Base-by-base conservation (phyloP, 2,888 invertebrate species). In the Malacosoma neustria region DNA sequence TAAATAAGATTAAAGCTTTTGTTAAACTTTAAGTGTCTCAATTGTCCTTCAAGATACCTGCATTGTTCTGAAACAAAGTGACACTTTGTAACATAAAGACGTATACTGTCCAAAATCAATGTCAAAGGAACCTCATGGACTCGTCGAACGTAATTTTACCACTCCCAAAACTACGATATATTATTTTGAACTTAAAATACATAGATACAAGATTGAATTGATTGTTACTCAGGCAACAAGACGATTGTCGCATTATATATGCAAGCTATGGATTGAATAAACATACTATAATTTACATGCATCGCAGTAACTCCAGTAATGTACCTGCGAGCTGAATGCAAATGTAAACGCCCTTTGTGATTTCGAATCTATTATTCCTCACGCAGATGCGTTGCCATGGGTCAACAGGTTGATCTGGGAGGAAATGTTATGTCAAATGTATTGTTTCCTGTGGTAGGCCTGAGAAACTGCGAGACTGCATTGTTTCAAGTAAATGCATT, bases 241-340 rank as follows among this genome's bases (percentile, higher is more conserved):
- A 61, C 62, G 61, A 57, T 58, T 43, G 51, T 36, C 59, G 54
- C 66, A 80, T 80, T 77, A 75, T 58, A 61, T 71, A 81, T 81
- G 77, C 82, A 74, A 71, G 74, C 68, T 71, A 61, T 63, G 66
- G 64, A 67, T 71, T 79, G 84, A 82, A 82, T 82, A 81, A 77
- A 81, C 84, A 81, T 76, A 64, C 63, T 60, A 57, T 74, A 62
- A 79, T 85, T 84, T 76, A 77, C 81, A 85, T 85, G 84, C 82
- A 81, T 74, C 77, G 72, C 61, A 72, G 81, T 68, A 55, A 66
- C 79, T 77, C 73, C 76, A 75, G 75, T 82, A 82, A 82, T 81
- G 76, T 80, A 72, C 65, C 67, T 72, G 76, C 72, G 54, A 49
- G 53, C 60, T 58, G 84, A 81, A 84, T 85, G 71, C 67, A 62